Percentiles rank a stretch among this genome's conserved stretches.
Conservation (phyloP, 2,113 vertebrate species). For the Nibea albiflora region DNA sequence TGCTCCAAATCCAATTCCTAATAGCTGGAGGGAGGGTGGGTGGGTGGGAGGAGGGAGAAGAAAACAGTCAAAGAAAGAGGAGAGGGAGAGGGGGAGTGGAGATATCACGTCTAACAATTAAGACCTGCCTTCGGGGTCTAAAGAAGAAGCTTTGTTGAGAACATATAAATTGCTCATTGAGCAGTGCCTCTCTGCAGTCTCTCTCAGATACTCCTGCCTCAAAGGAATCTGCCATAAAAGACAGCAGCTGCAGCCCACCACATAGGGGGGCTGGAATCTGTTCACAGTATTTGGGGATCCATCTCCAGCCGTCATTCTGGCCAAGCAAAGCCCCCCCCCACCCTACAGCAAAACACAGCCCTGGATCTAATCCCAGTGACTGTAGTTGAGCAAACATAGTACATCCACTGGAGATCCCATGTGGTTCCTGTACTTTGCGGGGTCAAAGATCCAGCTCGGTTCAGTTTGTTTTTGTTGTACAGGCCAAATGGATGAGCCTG, state of each 20-base stretch:
- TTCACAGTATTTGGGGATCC: slow-evolving; percentile 49
- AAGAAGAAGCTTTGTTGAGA: slow-evolving; percentile 80
- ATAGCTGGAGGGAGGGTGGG: slow-evolving; percentile 81
- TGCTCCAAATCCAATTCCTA: slow-evolving; percentile 86
- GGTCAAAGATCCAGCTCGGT: slow-evolving; percentile 37
- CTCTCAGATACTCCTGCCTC: slow-evolving; percentile 70
- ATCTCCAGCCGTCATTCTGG: slow-evolving; percentile 25
- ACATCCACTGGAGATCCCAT: slow-evolving; percentile 23
- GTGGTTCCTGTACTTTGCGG: slow-evolving; percentile 26
- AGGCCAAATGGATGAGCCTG: slow-evolving; percentile 27
- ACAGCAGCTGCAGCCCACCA: slow-evolving; percentile 40
- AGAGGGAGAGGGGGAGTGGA: slow-evolving; percentile 68
- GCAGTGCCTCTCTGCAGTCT: slow-evolving; percentile 68
- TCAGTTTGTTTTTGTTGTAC: slow-evolving; percentile 17
- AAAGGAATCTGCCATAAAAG: slow-evolving; percentile 66
- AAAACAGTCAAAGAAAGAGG: slow-evolving; percentile 73
- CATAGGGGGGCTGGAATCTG: slow-evolving; percentile 52
- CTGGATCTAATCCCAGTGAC: slow-evolving; percentile 50
- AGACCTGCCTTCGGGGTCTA: slow-evolving; percentile 77
- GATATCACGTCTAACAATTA: slow-evolving; percentile 83
- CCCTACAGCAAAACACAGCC: slow-evolving; percentile 52
- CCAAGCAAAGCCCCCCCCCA: not conserved
- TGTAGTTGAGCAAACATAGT: slow-evolving; percentile 10
- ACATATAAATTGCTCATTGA: slow-evolving; percentile 82
- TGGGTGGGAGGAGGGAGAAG: slow-evolving; percentile 61